Percentiles rank a stretch among this genome's conserved stretches.
These are phyloP conservation scores for Trachelus tabidus DNA, from an alignment of 2,888 invertebrate species.

Conservation along the genomic window DNA sequence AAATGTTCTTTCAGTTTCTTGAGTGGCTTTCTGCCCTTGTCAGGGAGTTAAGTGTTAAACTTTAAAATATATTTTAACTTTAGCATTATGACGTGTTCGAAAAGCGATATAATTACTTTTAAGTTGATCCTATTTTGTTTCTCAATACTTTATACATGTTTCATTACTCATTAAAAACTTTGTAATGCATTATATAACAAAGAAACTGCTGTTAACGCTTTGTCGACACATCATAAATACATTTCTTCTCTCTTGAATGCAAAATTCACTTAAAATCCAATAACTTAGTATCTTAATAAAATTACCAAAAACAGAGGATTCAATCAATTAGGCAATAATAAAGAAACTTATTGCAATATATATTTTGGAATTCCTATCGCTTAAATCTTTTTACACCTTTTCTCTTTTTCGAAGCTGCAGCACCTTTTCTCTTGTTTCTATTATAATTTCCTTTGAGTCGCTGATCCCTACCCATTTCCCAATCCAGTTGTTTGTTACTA, in stretches of 20 bases:
- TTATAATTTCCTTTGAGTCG: conserved; percentile 33
- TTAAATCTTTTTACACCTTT: conserved; percentile 22
- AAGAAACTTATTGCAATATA: not conserved
- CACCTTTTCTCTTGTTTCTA: conserved; percentile 25
- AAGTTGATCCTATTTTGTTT: not conserved
- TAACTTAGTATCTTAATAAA: not conserved
- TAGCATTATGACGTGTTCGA: not conserved
- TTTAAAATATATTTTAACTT: not conserved
- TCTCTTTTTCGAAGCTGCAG: conserved; percentile 1
- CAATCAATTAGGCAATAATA: not conserved
- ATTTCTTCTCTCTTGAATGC: not conserved
- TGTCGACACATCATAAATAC: not conserved
- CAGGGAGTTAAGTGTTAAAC: too few relatives aligned
- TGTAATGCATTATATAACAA: not conserved
- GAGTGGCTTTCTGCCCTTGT: too few relatives aligned
- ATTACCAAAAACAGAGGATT: not conserved
- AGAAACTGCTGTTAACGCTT: not conserved
- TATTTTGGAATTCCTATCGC: not conserved
- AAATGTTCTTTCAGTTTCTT: too few relatives aligned
- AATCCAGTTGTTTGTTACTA: conserved; percentile 81
- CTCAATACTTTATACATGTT: not conserved
- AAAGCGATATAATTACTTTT: not conserved
- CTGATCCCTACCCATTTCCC: conserved; percentile 78
- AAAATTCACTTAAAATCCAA: not conserved
- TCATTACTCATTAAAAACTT: not conserved